phyloP scores from a whole-genome alignment of 1,140 invertebrate genomes.

The Euwallacea fornicatus region DNA sequence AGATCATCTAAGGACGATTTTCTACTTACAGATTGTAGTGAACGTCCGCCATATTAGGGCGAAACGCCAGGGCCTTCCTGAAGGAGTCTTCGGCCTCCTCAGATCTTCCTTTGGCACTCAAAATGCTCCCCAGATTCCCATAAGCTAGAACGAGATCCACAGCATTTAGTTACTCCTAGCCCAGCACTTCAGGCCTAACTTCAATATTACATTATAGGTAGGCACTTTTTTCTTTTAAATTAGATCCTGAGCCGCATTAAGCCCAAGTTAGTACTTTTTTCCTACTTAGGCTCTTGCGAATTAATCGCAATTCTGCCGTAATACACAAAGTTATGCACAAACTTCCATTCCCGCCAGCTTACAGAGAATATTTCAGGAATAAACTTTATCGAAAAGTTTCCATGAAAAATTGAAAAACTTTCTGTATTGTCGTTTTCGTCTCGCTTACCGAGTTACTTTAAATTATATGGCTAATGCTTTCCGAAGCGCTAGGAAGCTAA shows the following conservation, averaged over 20 bases:
- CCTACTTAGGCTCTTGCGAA: neutral
- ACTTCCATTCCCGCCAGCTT: constrained; percentile 17
- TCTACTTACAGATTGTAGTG: constrained; percentile 95
- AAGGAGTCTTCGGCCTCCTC: constrained; percentile 87
- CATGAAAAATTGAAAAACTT: constrained; percentile 26
- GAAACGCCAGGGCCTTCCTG: constrained; percentile 79
- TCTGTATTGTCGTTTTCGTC: constrained; percentile 15
- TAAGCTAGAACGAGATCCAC: constrained; percentile 70
- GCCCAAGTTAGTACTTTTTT: constrained; percentile 6
- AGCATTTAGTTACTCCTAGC: constrained; percentile 18
- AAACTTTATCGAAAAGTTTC: constrained; percentile 22
- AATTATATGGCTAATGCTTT: neutral
- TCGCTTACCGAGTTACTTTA: constrained; percentile 2
- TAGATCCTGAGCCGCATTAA: constrained; percentile 3
- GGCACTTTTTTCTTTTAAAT: neutral
- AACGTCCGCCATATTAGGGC: constrained; percentile 95
- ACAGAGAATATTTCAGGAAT: constrained; percentile 10
- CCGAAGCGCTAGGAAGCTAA: neutral
- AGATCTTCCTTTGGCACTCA: constrained; percentile 81
- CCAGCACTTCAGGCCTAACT: neutral
- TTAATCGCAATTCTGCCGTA: constrained; percentile 9
- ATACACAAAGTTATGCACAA: constrained; percentile 21
- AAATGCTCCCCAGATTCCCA: constrained; percentile 89
- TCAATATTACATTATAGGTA: constrained; percentile 7
- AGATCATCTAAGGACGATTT: neutral